Conservation (phyloP, 2,888 invertebrate species). For the Eueremaeus valkanovi region DNA sequence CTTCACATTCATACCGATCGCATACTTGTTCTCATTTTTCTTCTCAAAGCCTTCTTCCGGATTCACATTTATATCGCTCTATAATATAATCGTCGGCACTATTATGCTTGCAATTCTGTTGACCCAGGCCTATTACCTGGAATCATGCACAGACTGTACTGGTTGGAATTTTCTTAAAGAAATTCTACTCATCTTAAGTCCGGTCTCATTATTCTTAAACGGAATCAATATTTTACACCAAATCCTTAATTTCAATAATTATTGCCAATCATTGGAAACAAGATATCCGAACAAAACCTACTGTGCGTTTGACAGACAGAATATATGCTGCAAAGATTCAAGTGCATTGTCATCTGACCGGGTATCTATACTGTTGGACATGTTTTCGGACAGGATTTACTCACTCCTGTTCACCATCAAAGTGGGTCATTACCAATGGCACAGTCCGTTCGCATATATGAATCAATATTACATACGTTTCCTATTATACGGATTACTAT, state of each 20-base stretch:
- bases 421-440: neutral
- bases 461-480: neutral
- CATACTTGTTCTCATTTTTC: slow-evolving; percentile 43
- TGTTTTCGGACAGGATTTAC: neutral
- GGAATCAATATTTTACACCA: neutral
- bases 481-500: neutral
- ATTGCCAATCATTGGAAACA: neutral
- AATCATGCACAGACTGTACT: neutral
- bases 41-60: slow-evolving; percentile 44
- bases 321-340: neutral
- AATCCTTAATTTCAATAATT: neutral
- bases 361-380: neutral
- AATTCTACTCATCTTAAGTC: neutral
- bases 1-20: slow-evolving; percentile 45
- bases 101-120: neutral
- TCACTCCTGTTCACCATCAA: neutral
- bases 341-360: neutral
- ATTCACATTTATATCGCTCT: slow-evolving; percentile 36
- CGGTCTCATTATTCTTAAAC: neutral
- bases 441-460: neutral
- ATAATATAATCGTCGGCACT: neutral
- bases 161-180: neutral
- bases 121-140: neutral
- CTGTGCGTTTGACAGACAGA: neutral
- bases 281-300: neutral